Percentiles rank a stretch among this genome's conserved stretches.
Evolutionary conservation across 2,113 vertebrate species (phyloP).

Genomic region (Delphinus delphis): DNA sequence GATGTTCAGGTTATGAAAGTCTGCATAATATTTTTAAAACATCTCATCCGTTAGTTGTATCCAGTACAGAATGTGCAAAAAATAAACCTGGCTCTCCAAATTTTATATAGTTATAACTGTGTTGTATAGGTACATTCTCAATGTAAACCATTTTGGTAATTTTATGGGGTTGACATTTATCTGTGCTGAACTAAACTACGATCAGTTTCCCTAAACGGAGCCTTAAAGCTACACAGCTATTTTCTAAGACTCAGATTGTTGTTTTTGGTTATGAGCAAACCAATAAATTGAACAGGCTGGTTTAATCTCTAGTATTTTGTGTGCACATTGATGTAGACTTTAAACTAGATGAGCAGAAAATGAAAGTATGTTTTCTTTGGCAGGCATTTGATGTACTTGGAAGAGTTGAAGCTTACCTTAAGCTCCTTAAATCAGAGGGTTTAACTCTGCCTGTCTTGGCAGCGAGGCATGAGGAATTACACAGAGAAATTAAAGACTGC

Average conservation of each 20-base stretch:
- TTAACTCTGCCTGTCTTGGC: slow-evolving; percentile 80
- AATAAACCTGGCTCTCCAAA: background rate
- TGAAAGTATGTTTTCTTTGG: slow-evolving; percentile 64
- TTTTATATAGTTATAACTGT: background rate
- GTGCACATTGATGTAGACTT: slow-evolving; percentile 39
- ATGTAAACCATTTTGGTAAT: background rate
- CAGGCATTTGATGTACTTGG: slow-evolving; percentile 88
- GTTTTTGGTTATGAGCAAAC: slow-evolving; percentile 35
- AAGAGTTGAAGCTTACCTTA: slow-evolving; percentile 84
- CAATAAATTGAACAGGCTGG: background rate
- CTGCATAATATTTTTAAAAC: slow-evolving; percentile 26
- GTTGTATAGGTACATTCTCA: background rate
- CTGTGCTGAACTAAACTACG: background rate
- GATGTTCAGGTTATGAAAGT: background rate
- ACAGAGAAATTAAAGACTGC: slow-evolving; percentile 81
- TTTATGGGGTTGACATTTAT: slow-evolving; percentile 10
- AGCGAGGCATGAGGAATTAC: slow-evolving; percentile 83
- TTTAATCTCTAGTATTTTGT: slow-evolving; percentile 35
- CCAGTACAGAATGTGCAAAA: background rate
- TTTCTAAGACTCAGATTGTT: slow-evolving; percentile 41
- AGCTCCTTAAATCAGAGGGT: slow-evolving; percentile 82
- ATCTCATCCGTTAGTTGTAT: background rate
- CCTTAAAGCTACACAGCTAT: background rate
- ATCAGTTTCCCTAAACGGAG: slow-evolving; percentile 16
- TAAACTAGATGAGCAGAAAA: slow-evolving; percentile 68